Evolutionary conservation across 2,888 invertebrate species (phyloP), one percentile per base, ranked within the genome.

Genomic region (Mesochorus sp.): DNA sequence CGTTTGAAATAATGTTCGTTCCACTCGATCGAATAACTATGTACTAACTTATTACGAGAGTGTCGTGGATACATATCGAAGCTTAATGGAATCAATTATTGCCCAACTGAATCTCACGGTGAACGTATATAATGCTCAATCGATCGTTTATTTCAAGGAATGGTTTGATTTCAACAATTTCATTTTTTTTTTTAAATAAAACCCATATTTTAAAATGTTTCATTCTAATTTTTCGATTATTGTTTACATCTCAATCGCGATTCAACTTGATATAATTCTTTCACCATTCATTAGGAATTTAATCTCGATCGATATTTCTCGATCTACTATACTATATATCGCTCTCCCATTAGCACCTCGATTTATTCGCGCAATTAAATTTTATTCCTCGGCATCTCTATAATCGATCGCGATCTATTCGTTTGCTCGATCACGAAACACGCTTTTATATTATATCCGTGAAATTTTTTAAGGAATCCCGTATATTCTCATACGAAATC

Each of bases 11-110:
- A 61, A 61, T 53, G 53, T 53, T 64, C 59, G 68, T 73, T 72
- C 57, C 76, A 19, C 66, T 70, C 68, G 64, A 70, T 57, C 78
- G 75, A 73, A 51, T 62, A 73, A 59, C 75, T 39, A 62, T 73
- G 26, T 49, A 39, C 37, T 17, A 47, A 12, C 34, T 17, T 71
- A 19, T 37, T 71, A 47, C 55, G 70, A 28, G 47, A 47, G 49
- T 42, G 19, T 57, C 24, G 34, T 12, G 17, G 37, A 37, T n/a
- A 28, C 24, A 26, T 37, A 10, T 53, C 34, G 21, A 53, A 76
- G 57, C 47, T 64, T 44, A 74, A 77, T 53, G 71, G 42, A 78
- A 75, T 75, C 67, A 74, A 80, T 78, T 62, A 80, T 80, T 78
- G 31, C 67, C 12, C 59, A 78, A 78, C 62, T 66, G 39, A 57